Evolutionary conservation across 2,888 invertebrate species (phyloP).

Genomic region (Cosmopolites sordidus): DNA sequence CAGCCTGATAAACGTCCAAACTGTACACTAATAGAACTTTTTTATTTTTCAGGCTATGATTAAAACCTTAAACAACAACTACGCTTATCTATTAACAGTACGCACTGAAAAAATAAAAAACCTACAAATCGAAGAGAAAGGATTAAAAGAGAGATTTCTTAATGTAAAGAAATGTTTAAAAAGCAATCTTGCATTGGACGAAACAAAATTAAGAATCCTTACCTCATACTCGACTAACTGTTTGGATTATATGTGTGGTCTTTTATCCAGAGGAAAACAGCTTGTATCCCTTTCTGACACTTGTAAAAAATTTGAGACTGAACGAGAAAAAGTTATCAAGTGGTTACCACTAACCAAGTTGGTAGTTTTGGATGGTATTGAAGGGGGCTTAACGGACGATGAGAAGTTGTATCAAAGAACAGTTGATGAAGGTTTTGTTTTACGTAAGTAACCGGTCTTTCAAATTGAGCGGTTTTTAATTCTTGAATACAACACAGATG

Average conservation of each 20-base stretch:
- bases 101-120: slow-evolving; percentile 32
- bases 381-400: slow-evolving; percentile 17
- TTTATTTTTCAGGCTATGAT: slow-evolving; percentile 31
- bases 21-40: too few relatives aligned
- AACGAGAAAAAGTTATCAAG: slow-evolving; percentile 47
- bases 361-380: not conserved
- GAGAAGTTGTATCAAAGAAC: slow-evolving; percentile 16
- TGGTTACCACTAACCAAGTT: slow-evolving; percentile 27
- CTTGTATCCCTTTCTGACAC: slow-evolving; percentile 52
- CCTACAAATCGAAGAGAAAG: slow-evolving; percentile 30
- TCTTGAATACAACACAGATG: too few relatives aligned
- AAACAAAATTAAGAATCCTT: slow-evolving; percentile 34
- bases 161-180: slow-evolving; percentile 34
- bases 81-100: slow-evolving; percentile 26
- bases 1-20: too few relatives aligned
- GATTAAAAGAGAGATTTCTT: slow-evolving; percentile 30
- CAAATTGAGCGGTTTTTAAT: too few relatives aligned
- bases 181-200: slow-evolving; percentile 36
- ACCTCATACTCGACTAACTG: slow-evolving; percentile 46
- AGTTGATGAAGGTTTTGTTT: slow-evolving; percentile 9
- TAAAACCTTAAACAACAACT: slow-evolving; percentile 32
- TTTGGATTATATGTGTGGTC: slow-evolving; percentile 47
- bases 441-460: slow-evolving; percentile 17
- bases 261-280: slow-evolving; percentile 51
- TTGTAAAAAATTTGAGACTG: slow-evolving; percentile 57